Conservation (phyloP, 1,140 invertebrate genomes). For the Phocides pigmalion region DNA sequence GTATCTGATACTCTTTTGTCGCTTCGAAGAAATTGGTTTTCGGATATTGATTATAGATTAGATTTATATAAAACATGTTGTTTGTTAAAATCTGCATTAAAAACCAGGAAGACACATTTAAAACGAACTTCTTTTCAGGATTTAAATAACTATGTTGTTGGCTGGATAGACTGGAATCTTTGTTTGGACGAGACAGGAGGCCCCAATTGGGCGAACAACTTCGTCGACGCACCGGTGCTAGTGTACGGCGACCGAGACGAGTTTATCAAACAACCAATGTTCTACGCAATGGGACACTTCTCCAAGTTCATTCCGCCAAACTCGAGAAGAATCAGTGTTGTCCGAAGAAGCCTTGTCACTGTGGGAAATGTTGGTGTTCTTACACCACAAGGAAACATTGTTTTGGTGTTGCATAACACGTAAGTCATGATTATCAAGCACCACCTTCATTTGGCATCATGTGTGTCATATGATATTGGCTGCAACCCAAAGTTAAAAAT, state of each 20-base stretch:
- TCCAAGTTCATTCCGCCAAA: constrained; percentile 90
- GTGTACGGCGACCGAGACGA: constrained; percentile 86
- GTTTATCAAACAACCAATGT: constrained; percentile 96
- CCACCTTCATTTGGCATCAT: no score
- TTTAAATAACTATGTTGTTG: constrained; percentile 87
- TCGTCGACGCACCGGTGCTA: constrained; percentile 91
- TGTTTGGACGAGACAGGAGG: constrained; percentile 91
- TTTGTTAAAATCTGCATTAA: no score
- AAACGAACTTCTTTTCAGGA: constrained; percentile 83
- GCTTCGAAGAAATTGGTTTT: no score
- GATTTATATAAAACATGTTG: no score
- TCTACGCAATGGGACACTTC: constrained; percentile 94
- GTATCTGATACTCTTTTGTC: no score
- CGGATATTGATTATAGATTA: no score
- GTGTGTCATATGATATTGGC: no score
- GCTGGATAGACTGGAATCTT: constrained; percentile 97
- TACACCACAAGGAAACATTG: constrained; percentile 65
- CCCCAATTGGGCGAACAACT: constrained; percentile 91
- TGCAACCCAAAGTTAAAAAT: no score
- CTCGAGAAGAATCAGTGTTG: constrained; percentile 82
- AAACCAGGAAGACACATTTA: no score
- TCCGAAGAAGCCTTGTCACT: constrained; percentile 44
- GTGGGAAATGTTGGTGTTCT: constrained; percentile 68
- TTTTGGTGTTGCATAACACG: constrained; percentile 68
- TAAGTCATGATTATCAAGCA: constrained; percentile 31